These are phyloP conservation scores for Indri indri DNA, from an alignment of 2,113 vertebrate genomes.

Conservation along the genomic window DNA sequence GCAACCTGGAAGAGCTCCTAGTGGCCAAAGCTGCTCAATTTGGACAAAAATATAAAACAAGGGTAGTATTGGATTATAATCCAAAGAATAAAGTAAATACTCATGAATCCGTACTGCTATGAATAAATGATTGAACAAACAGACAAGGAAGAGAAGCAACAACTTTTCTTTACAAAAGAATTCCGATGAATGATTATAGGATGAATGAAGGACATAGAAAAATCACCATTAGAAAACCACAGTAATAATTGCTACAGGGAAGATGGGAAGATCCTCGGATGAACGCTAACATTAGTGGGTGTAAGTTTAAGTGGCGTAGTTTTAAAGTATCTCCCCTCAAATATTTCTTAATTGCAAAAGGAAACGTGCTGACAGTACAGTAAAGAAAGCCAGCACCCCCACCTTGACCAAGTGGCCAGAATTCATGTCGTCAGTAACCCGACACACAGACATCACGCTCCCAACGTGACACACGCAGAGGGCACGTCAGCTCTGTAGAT, in stretches of 20 bases:
- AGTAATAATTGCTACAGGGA: not conserved
- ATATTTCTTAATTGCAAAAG: not conserved
- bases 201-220: too few species aligned
- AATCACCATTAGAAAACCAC: not conserved
- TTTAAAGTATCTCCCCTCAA: not conserved
- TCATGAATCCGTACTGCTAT: not conserved
- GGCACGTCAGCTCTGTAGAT: fast-evolving
- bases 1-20: not conserved
- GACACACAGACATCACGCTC: fast-evolving
- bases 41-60: not conserved
- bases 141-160: not conserved
- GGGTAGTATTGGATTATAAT: not conserved
- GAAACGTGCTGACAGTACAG: not conserved
- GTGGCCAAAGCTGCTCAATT: not conserved
- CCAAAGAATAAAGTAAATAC: not conserved
- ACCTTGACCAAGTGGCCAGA: not conserved
- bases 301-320: not conserved
- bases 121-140: not conserved
- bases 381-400: not conserved
- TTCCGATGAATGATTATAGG: not conserved
- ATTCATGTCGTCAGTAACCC: not conserved
- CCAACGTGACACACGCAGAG: not conserved
- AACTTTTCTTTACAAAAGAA: not conserved
- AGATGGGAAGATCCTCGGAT: not conserved
- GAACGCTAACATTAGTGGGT: not conserved